Evolutionary conservation across 1,140 invertebrate species (phyloP).

Genomic region (Carcinoscorpius rotundicauda): DNA sequence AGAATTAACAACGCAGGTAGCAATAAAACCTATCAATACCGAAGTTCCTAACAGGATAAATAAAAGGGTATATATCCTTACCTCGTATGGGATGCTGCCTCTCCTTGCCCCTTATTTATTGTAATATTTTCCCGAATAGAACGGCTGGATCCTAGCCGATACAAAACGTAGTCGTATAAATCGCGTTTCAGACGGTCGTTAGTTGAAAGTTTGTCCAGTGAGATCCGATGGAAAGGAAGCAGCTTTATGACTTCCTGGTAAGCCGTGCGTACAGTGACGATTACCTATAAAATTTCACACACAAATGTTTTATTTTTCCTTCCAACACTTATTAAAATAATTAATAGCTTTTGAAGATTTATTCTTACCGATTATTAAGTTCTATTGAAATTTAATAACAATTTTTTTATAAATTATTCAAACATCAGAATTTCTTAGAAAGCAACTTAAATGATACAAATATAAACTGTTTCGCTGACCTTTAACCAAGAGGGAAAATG

Average conservation of each 20-base stretch:
- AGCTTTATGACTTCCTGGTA: conserved; percentile 67
- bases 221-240: conserved; percentile 54
- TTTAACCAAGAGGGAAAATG: conserved; percentile 84
- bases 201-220: conserved; percentile 12
- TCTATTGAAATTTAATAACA: too few relatives aligned
- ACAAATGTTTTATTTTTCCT: background rate
- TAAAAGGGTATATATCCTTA: too few relatives aligned
- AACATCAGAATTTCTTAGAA: too few relatives aligned
- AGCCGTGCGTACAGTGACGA: conserved; percentile 73
- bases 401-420: too few relatives aligned
- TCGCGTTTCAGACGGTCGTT: conserved; percentile 18
- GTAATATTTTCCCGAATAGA: conserved; percentile 26
- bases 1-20: too few relatives aligned
- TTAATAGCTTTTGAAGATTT: too few relatives aligned
- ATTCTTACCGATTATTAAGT: too few relatives aligned
- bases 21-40: too few relatives aligned
- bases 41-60: too few relatives aligned
- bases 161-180: conserved; percentile 34
- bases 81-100: conserved; percentile 10
- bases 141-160: conserved; percentile 17
- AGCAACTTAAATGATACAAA: too few relatives aligned
- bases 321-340: too few relatives aligned
- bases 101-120: conserved; percentile 20
- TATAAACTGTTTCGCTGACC: conserved; percentile 22
- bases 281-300: conserved; percentile 33